Percentiles rank a stretch among this genome's conserved stretches.
These are phyloP conservation scores for Hemibagrus wyckioides DNA, from an alignment of 2,113 vertebrate species.

Conservation along the genomic window DNA sequence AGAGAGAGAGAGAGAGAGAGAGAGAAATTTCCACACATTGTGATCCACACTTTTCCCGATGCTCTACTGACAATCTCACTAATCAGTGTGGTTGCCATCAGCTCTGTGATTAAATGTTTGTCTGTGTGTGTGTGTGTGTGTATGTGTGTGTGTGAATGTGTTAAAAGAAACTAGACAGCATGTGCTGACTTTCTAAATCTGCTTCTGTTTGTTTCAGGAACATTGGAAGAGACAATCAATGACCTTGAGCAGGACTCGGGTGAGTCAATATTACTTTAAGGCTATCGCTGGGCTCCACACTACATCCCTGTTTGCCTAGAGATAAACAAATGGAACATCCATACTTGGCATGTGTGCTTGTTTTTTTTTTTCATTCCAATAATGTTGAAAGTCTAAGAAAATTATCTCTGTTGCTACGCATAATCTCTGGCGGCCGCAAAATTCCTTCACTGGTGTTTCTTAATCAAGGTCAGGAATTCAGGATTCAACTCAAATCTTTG, in stretches of 20 bases:
- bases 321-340: conserved; percentile 37
- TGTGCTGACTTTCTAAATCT: conserved; percentile 22
- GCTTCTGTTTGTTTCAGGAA: background rate
- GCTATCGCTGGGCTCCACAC: background rate
- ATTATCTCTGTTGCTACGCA: background rate
- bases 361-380: background rate
- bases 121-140: background rate
- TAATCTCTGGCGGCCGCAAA: background rate
- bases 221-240: conserved; percentile 32
- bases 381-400: background rate
- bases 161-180: background rate
- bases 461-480: conserved; percentile 11
- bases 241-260: conserved; percentile 25
- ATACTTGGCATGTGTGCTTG: background rate
- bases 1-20: background rate
- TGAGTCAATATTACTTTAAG: conserved; percentile 22
- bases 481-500: too few species aligned
- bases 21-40: conserved; percentile 45
- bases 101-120: conserved; percentile 51
- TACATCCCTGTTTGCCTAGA: conserved; percentile 4
- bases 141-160: background rate
- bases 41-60: conserved; percentile 24
- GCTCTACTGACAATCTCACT: conserved; percentile 54
- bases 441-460: background rate
- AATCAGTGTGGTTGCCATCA: conserved; percentile 50